phyloP scores from a whole-genome alignment of 2,888 invertebrate genomes.

The Octodonta nipae region DNA sequence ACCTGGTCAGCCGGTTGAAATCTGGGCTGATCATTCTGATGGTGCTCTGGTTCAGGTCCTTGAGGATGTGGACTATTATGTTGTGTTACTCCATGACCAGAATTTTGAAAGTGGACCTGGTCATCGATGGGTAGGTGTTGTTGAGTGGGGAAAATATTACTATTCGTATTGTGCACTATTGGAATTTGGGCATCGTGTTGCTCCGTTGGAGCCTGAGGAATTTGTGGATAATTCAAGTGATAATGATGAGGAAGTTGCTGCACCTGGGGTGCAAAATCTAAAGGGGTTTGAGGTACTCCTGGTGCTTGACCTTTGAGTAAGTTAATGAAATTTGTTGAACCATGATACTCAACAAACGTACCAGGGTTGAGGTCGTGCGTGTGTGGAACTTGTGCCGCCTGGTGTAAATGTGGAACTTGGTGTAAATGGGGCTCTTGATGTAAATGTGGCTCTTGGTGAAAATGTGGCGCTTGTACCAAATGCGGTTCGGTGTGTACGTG shows the following conservation, averaged over 20 bases:
- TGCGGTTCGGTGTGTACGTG: conserved; percentile 4
- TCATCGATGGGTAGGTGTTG: conserved; percentile 13
- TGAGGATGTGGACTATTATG: conserved; percentile 10
- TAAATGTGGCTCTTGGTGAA: conserved; percentile 3
- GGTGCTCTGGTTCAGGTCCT: conserved; percentile 6
- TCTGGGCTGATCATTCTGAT: conserved; percentile 3
- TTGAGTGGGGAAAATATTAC: conserved; percentile 7
- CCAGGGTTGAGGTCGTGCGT: conserved; percentile 7
- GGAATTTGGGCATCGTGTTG: not conserved
- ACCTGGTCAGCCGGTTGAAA: conserved; percentile 12
- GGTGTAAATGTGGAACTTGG: conserved; percentile 2
- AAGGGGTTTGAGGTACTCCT: conserved; percentile 11
- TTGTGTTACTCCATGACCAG: conserved; percentile 11
- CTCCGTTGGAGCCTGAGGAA: conserved; percentile 8
- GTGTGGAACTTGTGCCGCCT: conserved; percentile 7
- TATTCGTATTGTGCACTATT: not conserved
- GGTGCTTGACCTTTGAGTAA: conserved; percentile 10
- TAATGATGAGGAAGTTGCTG: conserved; percentile 12
- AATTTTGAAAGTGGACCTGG: conserved; percentile 11
- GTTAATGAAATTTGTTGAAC: conserved; percentile 14
- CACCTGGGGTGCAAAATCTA: conserved; percentile 9
- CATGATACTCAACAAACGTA: conserved; percentile 18
- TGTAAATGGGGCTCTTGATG: not conserved
- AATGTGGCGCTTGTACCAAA: conserved; percentile 4
- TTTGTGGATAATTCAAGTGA: conserved; percentile 13